Base-by-base conservation (phyloP, 2,888 invertebrate species). In the Conistra vaccinii region DNA sequence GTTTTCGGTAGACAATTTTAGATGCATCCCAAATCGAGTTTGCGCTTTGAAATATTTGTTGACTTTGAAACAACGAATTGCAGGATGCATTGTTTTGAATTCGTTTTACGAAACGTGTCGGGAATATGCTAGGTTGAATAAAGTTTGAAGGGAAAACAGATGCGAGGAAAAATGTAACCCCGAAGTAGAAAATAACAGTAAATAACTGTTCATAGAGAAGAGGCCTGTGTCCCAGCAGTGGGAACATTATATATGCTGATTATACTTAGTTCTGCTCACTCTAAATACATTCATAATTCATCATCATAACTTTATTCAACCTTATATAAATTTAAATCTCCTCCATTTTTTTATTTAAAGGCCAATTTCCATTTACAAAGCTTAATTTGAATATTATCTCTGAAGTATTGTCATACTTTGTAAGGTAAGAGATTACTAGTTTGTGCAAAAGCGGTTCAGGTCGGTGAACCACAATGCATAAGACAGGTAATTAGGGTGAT, bases 401-500 rank as follows among this genome's bases (percentile, higher is more conserved):
- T 48, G 6, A 17, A 23, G 57, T 53, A n/a, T 63, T 63, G 65
- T 68, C 55, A 68, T 66, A 45, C 23, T 80, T 57, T 69, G 35
- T 29, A 26, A 51, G 71, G 23, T 4, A 66, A 80, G 73, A 84
- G 77, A 83, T 76, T 71, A 84, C 69, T 83, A 79, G 67, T 75
- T 79, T 51, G 42, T 55, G 58, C 23, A 26, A 76, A 69, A 70
- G 57, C 57, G 68, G 6, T 81, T 66, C 57, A 83, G 68, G 57
- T 84, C 58, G 58, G 66, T 66, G 66, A 69, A 76, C 75, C 53
- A 45, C 74, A 72, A 86, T 81, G 86, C 74, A 75, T 32, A 58
- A 69, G 86, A 84, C 84, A 81, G 86, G 81, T 78, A 85, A 86
- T 86, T 86, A 86, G 66, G 39, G 26, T 72, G 72, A 72, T 73